A percentile compares a stretch with the other conserved stretches of the same genome.
These are phyloP conservation scores for Xiphydria camelus DNA, from an alignment of 2,888 invertebrate species.

Conservation along the genomic window DNA sequence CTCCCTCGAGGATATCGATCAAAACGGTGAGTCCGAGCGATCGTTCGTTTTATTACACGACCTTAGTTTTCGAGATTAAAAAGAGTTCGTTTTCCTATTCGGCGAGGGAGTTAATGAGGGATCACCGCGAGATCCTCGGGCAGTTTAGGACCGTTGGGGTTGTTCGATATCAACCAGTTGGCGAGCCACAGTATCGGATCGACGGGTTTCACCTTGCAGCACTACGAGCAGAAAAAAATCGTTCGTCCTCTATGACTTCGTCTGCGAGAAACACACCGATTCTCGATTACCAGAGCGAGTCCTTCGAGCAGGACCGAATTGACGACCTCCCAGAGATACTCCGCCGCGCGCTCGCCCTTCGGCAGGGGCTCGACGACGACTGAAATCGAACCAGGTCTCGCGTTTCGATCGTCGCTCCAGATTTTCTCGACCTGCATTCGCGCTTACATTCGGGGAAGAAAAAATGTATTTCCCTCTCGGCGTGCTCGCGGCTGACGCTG, in stretches of 20 bases:
- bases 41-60: neutral
- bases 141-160: slow-evolving; percentile 71
- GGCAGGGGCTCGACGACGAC: slow-evolving; percentile 77
- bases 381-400: no score
- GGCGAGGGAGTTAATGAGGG: no score
- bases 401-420: no score
- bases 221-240: slow-evolving; percentile 48
- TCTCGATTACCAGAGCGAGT: slow-evolving; percentile 51
- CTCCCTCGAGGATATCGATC: slow-evolving; percentile 10
- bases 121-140: slow-evolving; percentile 3
- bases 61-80: no score
- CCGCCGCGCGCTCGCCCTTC: slow-evolving; percentile 65
- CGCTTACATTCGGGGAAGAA: slow-evolving; percentile 83
- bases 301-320: slow-evolving; percentile 68
- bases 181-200: slow-evolving; percentile 81
- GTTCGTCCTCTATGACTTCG: neutral
- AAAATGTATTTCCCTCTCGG: slow-evolving; percentile 81
- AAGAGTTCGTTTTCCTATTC: no score
- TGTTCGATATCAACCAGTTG: slow-evolving; percentile 73
- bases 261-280: no score
- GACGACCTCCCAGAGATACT: slow-evolving; percentile 71
- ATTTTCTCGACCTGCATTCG: no score
- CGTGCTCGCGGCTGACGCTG: slow-evolving; percentile 68
- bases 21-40: slow-evolving; percentile 22
- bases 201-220: slow-evolving; percentile 71